Base-by-base conservation (phyloP, 2,888 invertebrate genomes). In the Osedax fenrisi region DNA sequence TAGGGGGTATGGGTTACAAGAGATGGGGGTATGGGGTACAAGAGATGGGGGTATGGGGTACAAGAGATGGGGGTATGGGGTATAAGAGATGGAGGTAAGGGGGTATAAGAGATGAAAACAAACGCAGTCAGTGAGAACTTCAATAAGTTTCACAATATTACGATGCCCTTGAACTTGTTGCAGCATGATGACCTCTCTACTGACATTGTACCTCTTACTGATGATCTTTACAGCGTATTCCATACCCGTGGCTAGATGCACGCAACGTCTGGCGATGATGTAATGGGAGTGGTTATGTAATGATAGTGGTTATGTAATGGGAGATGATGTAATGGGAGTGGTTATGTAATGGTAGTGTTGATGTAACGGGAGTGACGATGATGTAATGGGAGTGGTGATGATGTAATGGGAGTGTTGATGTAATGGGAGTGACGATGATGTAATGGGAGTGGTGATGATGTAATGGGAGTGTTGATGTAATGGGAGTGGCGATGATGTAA, bases 201-300 rank as follows among this genome's bases (percentile, higher is more conserved):
- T 86, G 73, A 89, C 89, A 81, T 90, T 89, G 22, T 88, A 86
- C 69, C 88, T 86, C 71, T 89, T 86, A 78, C 89, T 89, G 10
- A 90, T 88, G 72, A 94, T 92, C 87, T 95, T 94, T 17, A 94
- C 94, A 2, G 94, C 94, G 83, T 88, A 94, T 76, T 89, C 89
- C 79, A 89, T 88, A 25, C 89, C 89, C 0, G 90, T 90, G 77
- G 88, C 87, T 77, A 89, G 88, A 80, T 91, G 88, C 3, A 89
- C 87, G 82, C 94, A 94, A 10, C 41, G 5, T 41, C 41, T 41
- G 41, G 41, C 5, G 41, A 41, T 5, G 41, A 17, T 5, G 41
- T 10, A 17, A 41, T 5, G 41, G 41, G 17, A 17, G 41, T 5
- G 17, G 41, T 5, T 5, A 41, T 5, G 41, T 5, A 41, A 17